Conservation (phyloP, 2,797 vertebrate species). For the Yasuhikotakia modesta region DNA sequence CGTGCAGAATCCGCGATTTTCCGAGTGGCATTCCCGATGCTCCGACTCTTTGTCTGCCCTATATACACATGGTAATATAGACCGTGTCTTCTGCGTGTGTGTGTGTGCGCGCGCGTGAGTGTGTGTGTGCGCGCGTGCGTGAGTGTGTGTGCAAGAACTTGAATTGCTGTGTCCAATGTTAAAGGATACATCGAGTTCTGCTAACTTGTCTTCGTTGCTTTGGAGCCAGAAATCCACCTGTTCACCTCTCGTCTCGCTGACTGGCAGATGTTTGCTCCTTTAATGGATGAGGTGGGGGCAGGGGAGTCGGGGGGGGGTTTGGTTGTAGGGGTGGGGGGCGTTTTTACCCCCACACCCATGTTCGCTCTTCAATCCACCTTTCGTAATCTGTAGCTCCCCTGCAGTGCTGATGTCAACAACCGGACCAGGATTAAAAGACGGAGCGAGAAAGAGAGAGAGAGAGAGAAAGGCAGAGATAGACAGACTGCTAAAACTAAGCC, state of each 20-base stretch:
- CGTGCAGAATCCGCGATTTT: no score
- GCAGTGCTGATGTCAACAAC: conserved; percentile 65
- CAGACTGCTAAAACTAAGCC: conserved; percentile 47
- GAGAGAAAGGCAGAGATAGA: no score
- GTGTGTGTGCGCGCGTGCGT: no score
- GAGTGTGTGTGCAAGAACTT: conserved; percentile 56
- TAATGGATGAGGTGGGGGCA: conserved; percentile 76
- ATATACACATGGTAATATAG: no score
- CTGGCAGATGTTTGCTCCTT: conserved; percentile 82
- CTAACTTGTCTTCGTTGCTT: conserved; percentile 66
- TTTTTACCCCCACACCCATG: conserved; percentile 42
- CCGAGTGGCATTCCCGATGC: conserved; percentile 7
- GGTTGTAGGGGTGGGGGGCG: conserved; percentile 60
- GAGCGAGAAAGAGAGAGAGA: conserved; percentile 44
- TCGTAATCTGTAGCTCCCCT: conserved; percentile 49
- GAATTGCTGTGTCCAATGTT: conserved; percentile 76
- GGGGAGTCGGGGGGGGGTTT: no score
- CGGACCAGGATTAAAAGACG: conserved; percentile 39
- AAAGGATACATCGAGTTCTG: conserved; percentile 73
- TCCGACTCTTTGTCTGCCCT: no score
- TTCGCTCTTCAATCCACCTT: conserved; percentile 44
- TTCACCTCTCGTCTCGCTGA: conserved; percentile 80
- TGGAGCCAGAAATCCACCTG: conserved; percentile 80
- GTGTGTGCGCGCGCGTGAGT: no score
- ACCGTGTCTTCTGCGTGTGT: conserved; percentile 8